phyloP scores from a whole-genome alignment of 2,113 vertebrate genomes.

The Xiphias gladius region DNA sequence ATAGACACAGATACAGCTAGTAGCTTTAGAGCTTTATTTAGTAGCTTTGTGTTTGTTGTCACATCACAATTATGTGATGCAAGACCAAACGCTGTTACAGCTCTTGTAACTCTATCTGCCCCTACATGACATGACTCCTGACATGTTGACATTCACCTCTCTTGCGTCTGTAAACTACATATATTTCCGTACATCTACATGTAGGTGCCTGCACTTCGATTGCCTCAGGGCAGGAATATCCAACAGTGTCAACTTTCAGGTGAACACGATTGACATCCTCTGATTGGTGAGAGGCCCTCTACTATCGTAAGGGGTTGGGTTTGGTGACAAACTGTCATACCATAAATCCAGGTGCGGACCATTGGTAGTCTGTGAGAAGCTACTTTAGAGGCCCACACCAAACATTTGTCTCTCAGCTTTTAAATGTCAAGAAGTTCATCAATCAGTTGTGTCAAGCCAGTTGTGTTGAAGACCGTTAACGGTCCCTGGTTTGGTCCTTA shows the following conservation, averaged over 20 bases:
- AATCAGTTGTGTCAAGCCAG: conserved; percentile 36
- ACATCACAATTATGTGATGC: not conserved
- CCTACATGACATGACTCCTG: conserved; percentile 12
- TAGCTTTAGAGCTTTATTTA: not conserved
- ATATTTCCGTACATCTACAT: conserved; percentile 29
- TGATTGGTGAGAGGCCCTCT: conserved; percentile 55
- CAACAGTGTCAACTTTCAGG: conserved; percentile 51
- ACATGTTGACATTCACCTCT: conserved; percentile 33
- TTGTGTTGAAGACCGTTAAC: conserved; percentile 14
- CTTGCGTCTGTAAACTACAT: conserved; percentile 18
- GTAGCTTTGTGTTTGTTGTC: not conserved
- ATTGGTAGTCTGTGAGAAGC: conserved; percentile 10
- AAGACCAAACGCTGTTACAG: not conserved
- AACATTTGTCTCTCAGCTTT: conserved; percentile 10
- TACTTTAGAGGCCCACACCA: conserved; percentile 18
- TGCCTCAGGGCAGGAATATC: conserved; percentile 48
- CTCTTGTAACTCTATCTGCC: not conserved
- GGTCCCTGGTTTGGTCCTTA: not conserved
- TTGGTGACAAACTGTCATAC: conserved; percentile 44
- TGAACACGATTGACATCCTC: conserved; percentile 53
- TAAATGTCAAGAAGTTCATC: conserved; percentile 39
- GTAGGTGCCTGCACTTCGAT: conserved; percentile 55
- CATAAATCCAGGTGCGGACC: conserved; percentile 22
- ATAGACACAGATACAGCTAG: not conserved
- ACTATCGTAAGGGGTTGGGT: conserved; percentile 25